Conservation (phyloP, 2,888 invertebrate species). For the Sacculina carcini region DNA sequence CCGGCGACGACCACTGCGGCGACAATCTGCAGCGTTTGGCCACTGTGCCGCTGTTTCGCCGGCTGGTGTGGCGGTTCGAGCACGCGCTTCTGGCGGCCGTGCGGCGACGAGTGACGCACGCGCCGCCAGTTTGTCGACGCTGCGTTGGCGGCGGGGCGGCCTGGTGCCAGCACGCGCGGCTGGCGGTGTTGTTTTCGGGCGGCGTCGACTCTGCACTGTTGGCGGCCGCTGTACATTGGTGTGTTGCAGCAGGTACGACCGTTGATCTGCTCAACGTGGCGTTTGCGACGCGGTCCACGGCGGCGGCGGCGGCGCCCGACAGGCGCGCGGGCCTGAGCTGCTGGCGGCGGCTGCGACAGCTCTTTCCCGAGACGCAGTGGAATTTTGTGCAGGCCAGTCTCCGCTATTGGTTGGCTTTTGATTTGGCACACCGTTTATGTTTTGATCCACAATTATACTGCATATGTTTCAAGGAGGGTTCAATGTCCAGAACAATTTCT, state of each 20-base stretch:
- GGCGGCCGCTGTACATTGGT: slow-evolving; percentile 47
- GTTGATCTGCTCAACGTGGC: slow-evolving; percentile 90
- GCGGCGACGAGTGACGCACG: slow-evolving; percentile 14
- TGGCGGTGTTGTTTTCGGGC: slow-evolving; percentile 77
- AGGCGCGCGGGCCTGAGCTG: slow-evolving; percentile 48
- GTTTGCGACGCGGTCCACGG: slow-evolving; percentile 29
- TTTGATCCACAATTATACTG: too few relatives aligned
- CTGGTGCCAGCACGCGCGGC: slow-evolving; percentile 32
- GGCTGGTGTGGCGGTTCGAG: slow-evolving; percentile 15
- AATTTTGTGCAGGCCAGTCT: slow-evolving; percentile 54
- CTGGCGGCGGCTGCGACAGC: slow-evolving; percentile 32
- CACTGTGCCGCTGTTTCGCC: neutral
- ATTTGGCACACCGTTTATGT: too few relatives aligned
- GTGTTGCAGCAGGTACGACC: slow-evolving; percentile 31
- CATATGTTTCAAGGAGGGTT: too few relatives aligned
- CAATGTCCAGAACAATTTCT: too few relatives aligned
- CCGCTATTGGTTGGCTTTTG: too few relatives aligned
- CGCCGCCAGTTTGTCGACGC: slow-evolving; percentile 9
- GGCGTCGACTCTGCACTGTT: slow-evolving; percentile 86
- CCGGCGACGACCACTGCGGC: neutral
- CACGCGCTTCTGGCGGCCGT: slow-evolving; percentile 18
- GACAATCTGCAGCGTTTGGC: neutral
- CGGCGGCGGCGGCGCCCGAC: slow-evolving; percentile 41
- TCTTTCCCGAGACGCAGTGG: slow-evolving; percentile 52
- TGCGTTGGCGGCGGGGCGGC: slow-evolving; percentile 7